Evolutionary conservation across 2,888 invertebrate genomes (phyloP).

Genomic region (Oscheius myriophilus): DNA sequence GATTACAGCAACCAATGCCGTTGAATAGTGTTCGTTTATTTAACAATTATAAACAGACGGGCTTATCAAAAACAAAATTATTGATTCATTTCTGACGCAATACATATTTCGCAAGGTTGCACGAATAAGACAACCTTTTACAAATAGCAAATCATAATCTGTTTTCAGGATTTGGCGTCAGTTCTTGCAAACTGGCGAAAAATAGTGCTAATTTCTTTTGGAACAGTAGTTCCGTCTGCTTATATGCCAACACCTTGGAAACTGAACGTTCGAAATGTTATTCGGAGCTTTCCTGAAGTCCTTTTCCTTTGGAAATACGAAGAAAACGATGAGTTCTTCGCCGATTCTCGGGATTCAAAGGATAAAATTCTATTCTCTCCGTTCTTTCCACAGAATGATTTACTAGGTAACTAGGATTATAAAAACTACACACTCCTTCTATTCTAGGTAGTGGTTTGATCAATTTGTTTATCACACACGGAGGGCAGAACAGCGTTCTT

Average conservation of each 20-base stretch:
- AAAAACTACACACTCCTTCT: not conserved
- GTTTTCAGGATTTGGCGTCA: slow-evolving; percentile 28
- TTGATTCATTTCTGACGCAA: not conserved
- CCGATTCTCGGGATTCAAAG: not conserved
- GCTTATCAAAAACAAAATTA: not conserved
- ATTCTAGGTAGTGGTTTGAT: slow-evolving; percentile 33
- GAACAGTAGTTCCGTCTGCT: slow-evolving; percentile 46
- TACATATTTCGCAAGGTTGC: not conserved
- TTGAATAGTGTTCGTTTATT: slow-evolving; percentile 2
- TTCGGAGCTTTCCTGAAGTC: slow-evolving; percentile 39
- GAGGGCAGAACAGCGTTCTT: slow-evolving; percentile 42
- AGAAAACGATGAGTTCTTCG: slow-evolving; percentile 31
- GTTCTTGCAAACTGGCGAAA: slow-evolving; percentile 30
- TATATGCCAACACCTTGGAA: slow-evolving; percentile 44
- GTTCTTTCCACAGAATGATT: slow-evolving; percentile 27
- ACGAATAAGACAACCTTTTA: not conserved
- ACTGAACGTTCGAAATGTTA: slow-evolving; percentile 31
- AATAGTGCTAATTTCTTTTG: slow-evolving; percentile 46
- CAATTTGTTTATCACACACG: slow-evolving; percentile 37
- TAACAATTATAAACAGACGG: not conserved
- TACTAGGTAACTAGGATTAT: slow-evolving; percentile 10
- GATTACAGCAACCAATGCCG: slow-evolving; percentile 32
- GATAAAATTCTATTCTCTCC: slow-evolving; percentile 4
- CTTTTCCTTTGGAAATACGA: slow-evolving; percentile 57
- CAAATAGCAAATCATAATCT: not conserved